phyloP scores from a whole-genome alignment of 2,888 invertebrate species.

The Penaeus monodon region DNA sequence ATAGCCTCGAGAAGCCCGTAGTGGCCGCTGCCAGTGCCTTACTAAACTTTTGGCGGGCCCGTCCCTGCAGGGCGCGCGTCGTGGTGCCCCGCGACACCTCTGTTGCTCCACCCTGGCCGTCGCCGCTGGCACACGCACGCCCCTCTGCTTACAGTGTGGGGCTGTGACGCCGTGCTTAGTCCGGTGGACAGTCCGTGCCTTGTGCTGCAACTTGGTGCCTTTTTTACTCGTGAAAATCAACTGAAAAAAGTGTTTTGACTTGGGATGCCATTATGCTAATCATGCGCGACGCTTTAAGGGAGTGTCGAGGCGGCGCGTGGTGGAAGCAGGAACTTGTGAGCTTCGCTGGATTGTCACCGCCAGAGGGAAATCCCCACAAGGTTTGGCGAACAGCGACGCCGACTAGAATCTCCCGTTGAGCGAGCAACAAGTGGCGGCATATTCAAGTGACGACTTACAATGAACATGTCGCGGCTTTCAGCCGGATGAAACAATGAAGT shows the following conservation, averaged over 20 bases:
- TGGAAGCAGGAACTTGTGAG: neutral
- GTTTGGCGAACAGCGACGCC: neutral
- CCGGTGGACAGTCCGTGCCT: too few relatives aligned
- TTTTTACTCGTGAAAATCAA: too few relatives aligned
- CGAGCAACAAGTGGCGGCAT: constrained; percentile 10
- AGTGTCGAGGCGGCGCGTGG: neutral
- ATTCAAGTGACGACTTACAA: too few relatives aligned
- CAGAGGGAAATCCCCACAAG: constrained; percentile 8
- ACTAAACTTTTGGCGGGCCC: constrained; percentile 2
- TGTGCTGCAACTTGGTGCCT: too few relatives aligned
- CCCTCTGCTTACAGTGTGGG: too few relatives aligned
- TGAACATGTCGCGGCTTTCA: too few relatives aligned
- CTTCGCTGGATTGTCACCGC: neutral
- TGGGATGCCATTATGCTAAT: too few relatives aligned
- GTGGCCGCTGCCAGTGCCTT: constrained; percentile 6
- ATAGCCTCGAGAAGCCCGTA: constrained; percentile 1
- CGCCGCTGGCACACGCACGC: too few relatives aligned
- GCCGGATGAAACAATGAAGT: too few relatives aligned
- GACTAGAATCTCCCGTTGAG: neutral
- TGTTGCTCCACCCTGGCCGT: neutral
- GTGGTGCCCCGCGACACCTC: neutral
- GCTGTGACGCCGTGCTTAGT: too few relatives aligned
- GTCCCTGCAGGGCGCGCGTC: constrained; percentile 20
- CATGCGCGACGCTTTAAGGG: too few relatives aligned
- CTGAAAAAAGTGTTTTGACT: too few relatives aligned